A percentile compares a stretch with the other conserved stretches of the same genome.
These are phyloP conservation scores for Psephotus haematonotus DNA, from an alignment of 2,113 vertebrate species.

Conservation along the genomic window DNA sequence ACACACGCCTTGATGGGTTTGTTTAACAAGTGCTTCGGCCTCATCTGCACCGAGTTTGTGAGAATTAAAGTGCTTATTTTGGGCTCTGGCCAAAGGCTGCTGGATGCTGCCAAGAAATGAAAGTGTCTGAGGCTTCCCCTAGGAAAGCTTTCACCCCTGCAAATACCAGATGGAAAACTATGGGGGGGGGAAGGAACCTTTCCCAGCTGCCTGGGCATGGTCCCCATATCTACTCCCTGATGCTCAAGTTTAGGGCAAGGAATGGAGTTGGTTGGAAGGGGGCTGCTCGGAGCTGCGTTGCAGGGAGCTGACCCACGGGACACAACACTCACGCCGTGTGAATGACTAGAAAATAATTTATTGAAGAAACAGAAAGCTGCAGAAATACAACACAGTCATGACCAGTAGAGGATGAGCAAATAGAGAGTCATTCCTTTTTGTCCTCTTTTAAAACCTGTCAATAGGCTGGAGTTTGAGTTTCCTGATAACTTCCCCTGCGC, in stretches of 20 bases:
- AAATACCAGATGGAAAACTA: neutral
- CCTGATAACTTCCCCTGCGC: neutral
- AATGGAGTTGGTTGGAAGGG: neutral
- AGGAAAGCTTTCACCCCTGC: neutral
- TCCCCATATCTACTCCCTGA: neutral
- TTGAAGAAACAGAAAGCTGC: constrained; percentile 79
- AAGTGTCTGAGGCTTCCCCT: neutral
- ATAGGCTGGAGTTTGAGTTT: constrained; percentile 45
- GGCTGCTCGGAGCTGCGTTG: neutral
- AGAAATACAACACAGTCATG: constrained; percentile 78
- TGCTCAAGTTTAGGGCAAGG: neutral
- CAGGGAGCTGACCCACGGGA: neutral
- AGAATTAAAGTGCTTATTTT: neutral
- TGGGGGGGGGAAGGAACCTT: neutral
- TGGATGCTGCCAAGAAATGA: neutral
- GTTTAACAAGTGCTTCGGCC: constrained; percentile 13
- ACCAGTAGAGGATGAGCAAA: constrained; percentile 72
- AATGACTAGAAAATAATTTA: constrained; percentile 84
- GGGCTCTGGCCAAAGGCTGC: neutral
- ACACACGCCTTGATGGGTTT: neutral
- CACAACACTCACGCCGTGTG: neutral
- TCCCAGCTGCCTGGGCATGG: neutral
- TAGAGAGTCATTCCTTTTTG: constrained; percentile 3
- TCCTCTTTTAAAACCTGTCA: constrained; percentile 52
- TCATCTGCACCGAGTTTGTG: neutral